A percentile compares a stretch with the other conserved stretches of the same genome.
phyloP scores from a whole-genome alignment of 2,113 vertebrate species.

The Notarius lentiginosus region DNA sequence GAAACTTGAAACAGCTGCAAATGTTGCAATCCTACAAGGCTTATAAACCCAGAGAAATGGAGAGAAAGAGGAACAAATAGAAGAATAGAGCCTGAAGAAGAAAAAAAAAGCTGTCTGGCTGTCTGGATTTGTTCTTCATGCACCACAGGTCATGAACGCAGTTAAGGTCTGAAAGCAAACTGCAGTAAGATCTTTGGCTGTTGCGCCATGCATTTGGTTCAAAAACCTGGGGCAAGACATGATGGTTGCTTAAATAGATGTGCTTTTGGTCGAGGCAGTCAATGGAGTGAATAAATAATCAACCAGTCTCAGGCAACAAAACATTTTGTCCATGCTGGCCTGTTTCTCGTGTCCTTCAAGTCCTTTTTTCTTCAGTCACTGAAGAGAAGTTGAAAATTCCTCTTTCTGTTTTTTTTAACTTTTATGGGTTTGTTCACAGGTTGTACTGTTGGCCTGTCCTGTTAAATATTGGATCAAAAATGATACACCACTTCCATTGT shows the following conservation, averaged over 20 bases:
- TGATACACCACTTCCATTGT: not conserved
- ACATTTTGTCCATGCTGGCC: constrained; percentile 30
- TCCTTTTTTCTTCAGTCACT: not conserved
- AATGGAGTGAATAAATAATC: constrained; percentile 63
- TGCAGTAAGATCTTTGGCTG: constrained; percentile 41
- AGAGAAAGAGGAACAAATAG: not conserved
- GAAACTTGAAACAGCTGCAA: constrained; percentile 10
- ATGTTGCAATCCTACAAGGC: not conserved
- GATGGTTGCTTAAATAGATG: constrained; percentile 24
- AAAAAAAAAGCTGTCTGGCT: not conserved
- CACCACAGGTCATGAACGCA: constrained; percentile 17
- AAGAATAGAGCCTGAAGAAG: constrained; percentile 9
- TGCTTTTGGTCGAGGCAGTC: constrained; percentile 45
- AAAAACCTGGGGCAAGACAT: constrained; percentile 10
- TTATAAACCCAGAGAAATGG: not conserved
- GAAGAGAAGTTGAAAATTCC: constrained; percentile 19
- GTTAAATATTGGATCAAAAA: not conserved
- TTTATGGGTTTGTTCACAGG: not conserved
- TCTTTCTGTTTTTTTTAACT: not conserved
- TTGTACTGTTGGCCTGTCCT: not conserved
- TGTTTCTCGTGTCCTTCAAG: constrained; percentile 47
- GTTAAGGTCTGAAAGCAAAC: not conserved
- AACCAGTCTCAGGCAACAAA: constrained; percentile 35
- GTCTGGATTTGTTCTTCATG: constrained; percentile 21
- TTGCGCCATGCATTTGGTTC: not conserved